Conservation (phyloP, 1,140 invertebrate species). For the Heliconius himera region DNA sequence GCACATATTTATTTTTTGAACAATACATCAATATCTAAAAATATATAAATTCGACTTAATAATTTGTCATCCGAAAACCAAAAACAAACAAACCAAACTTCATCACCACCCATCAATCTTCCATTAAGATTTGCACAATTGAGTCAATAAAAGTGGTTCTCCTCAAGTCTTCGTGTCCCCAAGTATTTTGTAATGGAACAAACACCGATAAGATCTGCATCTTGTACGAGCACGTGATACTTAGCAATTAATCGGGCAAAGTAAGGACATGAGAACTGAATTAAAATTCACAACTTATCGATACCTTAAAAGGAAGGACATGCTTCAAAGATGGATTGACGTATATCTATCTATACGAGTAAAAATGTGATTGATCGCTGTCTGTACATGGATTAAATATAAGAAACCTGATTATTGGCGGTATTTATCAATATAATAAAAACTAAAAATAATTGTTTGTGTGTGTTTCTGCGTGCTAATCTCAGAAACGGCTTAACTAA, state of each 20-base stretch:
- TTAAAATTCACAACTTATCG: slow-evolving; percentile 38
- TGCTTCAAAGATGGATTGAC: slow-evolving; percentile 34
- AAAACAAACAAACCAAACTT: neutral
- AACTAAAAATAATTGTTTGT: too few species aligned
- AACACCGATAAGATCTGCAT: slow-evolving; percentile 29
- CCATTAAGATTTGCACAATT: neutral
- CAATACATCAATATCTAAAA: neutral
- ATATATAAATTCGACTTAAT: neutral
- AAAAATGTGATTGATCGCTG: neutral
- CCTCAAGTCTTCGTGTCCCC: slow-evolving; percentile 4
- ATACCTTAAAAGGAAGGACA: slow-evolving; percentile 29
- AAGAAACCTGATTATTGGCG: too few species aligned
- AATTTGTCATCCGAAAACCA: neutral
- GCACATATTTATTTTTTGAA: too few species aligned
- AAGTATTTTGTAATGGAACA: slow-evolving; percentile 16
- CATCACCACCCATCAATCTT: neutral
- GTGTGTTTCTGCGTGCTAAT: too few species aligned
- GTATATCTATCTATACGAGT: neutral
- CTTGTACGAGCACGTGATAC: slow-evolving; percentile 20
- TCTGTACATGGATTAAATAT: neutral
- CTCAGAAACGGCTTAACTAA: too few species aligned
- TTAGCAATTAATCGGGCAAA: slow-evolving; percentile 31
- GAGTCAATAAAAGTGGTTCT: neutral
- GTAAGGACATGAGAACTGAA: slow-evolving; percentile 31
- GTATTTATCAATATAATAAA: too few species aligned